Conservation (phyloP, 2,888 invertebrate species). For the Nemotelus nigrinus region DNA sequence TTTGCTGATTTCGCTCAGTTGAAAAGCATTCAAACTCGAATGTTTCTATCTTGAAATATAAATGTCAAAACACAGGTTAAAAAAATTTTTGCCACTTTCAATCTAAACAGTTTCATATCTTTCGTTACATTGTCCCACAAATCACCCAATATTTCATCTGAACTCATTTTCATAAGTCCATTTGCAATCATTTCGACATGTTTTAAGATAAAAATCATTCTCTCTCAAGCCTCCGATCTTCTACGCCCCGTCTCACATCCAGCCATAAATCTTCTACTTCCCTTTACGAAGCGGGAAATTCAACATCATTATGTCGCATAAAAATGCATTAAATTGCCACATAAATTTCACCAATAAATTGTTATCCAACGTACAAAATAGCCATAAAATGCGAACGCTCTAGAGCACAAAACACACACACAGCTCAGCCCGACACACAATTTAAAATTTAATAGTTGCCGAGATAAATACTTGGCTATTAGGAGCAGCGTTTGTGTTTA, state of each 20-base stretch:
- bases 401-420: background rate
- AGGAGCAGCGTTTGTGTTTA: constrained; percentile 23
- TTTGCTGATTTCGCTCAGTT: too few species aligned
- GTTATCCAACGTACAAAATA: constrained; percentile 32
- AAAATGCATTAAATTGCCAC: constrained; percentile 41
- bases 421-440: background rate
- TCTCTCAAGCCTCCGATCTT: too few species aligned
- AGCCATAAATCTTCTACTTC: too few species aligned
- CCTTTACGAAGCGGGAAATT: background rate
- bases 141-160: too few species aligned
- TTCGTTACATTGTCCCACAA: too few species aligned
- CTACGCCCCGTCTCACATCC: too few species aligned
- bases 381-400: constrained; percentile 26
- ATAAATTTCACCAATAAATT: constrained; percentile 35
- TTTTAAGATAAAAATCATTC: constrained; percentile 4
- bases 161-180: too few species aligned
- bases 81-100: too few species aligned
- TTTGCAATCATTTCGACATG: constrained; percentile 6
- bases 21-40: too few species aligned
- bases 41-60: too few species aligned
- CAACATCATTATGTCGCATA: constrained; percentile 35
- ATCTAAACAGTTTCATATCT: too few species aligned
- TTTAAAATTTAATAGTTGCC: constrained; percentile 45
- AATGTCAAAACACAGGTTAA: too few species aligned
- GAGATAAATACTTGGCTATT: constrained; percentile 49